Base-by-base conservation (phyloP, 2,113 vertebrate genomes). In the Sinocyclocheilus maitianheensis region DNA sequence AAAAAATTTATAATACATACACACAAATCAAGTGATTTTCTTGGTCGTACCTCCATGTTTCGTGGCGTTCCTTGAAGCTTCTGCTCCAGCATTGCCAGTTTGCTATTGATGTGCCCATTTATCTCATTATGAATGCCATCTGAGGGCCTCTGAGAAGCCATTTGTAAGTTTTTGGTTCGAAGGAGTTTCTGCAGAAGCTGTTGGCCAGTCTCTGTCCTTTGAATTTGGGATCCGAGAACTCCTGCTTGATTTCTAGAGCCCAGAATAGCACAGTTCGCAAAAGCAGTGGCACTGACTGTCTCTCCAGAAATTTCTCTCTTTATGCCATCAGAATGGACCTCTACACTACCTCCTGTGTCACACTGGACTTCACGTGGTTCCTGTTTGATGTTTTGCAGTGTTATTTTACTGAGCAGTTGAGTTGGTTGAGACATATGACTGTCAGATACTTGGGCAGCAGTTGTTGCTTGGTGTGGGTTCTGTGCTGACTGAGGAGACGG, bases 141-240 rank as follows among this genome's bases (percentile, higher is more conserved):
- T 1, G 96, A 93, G 0, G 97, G 96, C 89, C 96, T 96, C 91
- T 97, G 97, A 0, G 97, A 94, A 2, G 94, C 93, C 11, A 98
- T 94, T 84, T 99, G 97, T 79, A 98, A 95, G 58, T 97, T 99
- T 91, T 98, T 99, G 85, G 97, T 97, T 75, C 97, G 95, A 71
- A 99, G 93, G 9, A 99, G 95, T 92, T 99, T 99, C 93, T 99
- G 98, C 58, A 99, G 92, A 75, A 99, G 95, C 86, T 98, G 97
- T 85, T 99, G 98, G 77, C 98, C 97, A 0, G 98, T 97, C 91
- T 98, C 97, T 0, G 97, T 94, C 87, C 96, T 95, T 40, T 94
- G 84, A 0, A 94, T 94, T 91, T 90, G 94, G 75, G 37, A 88
- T 88, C 88, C 94, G 65, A 87, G 90, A 87, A 93, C 92, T 91